Evolutionary conservation across 1,140 invertebrate genomes (phyloP).

Genomic region (Aphelenchoides besseyi): DNA sequence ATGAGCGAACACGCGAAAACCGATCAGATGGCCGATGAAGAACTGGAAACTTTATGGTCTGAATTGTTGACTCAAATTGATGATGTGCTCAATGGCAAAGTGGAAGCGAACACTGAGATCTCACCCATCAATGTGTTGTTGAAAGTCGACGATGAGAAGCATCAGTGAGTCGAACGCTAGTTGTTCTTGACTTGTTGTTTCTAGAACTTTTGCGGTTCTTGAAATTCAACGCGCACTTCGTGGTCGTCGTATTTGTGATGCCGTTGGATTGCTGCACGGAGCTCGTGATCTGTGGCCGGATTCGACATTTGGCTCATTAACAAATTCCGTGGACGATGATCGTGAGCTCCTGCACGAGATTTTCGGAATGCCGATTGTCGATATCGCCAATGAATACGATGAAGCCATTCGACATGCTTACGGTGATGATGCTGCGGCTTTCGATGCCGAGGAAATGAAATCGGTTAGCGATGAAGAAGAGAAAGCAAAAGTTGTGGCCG

Average conservation of each 20-base stretch:
- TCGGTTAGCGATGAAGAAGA: slow-evolving; percentile 18
- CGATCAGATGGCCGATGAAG: background rate
- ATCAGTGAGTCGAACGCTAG: slow-evolving; percentile 36
- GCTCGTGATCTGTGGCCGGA: slow-evolving; percentile 44
- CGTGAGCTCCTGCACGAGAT: slow-evolving; percentile 22
- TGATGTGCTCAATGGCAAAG: slow-evolving; percentile 25
- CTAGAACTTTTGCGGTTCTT: slow-evolving; percentile 35
- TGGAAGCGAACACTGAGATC: slow-evolving; percentile 29
- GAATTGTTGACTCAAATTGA: slow-evolving; percentile 32
- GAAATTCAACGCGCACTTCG: slow-evolving; percentile 41
- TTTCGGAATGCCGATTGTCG: slow-evolving; percentile 33
- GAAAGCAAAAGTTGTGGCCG: background rate
- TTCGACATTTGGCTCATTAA: slow-evolving; percentile 36
- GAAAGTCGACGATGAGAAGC: slow-evolving; percentile 40
- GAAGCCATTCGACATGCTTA: slow-evolving; percentile 27
- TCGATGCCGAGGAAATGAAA: slow-evolving; percentile 10
- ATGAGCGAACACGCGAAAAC: slow-evolving; percentile 23
- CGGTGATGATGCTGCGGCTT: slow-evolving; percentile 13
- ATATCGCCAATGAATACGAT: slow-evolving; percentile 33
- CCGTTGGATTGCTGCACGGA: slow-evolving; percentile 40
- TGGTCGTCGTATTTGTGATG: slow-evolving; percentile 27
- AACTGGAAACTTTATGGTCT: slow-evolving; percentile 27
- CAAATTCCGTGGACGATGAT: slow-evolving; percentile 33
- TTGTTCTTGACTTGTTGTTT: slow-evolving; percentile 18
- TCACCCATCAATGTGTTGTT: slow-evolving; percentile 37